These are phyloP conservation scores for Erebia palarica DNA, from an alignment of 2,888 invertebrate genomes.

Conservation along the genomic window DNA sequence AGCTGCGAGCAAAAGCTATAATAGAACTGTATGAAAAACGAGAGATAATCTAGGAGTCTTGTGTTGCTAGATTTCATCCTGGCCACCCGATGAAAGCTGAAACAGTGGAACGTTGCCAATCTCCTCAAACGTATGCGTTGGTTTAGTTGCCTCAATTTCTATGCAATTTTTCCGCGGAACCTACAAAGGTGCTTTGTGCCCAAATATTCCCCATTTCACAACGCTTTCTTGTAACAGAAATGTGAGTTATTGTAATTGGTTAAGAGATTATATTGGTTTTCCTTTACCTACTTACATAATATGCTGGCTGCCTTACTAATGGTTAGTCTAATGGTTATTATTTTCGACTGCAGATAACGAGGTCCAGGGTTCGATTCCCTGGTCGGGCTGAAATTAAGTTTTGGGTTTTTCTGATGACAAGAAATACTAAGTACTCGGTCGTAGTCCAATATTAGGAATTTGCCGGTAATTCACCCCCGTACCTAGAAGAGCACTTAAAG, in stretches of 20 bases:
- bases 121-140: conserved; percentile 33
- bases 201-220: conserved; percentile 29
- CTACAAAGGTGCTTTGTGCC: conserved; percentile 31
- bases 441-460: too few species aligned
- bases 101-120: conserved; percentile 67
- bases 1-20: too few species aligned
- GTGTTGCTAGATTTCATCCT: neutral
- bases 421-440: too few species aligned
- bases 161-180: conserved; percentile 35
- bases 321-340: too few species aligned
- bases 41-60: neutral
- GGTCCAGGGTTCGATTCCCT: too few species aligned
- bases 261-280: neutral
- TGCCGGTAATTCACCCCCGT: too few species aligned
- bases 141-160: conserved; percentile 36
- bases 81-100: conserved; percentile 44
- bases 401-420: too few species aligned
- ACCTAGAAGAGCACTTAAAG: too few species aligned
- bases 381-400: too few species aligned
- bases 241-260: conserved; percentile 24
- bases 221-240: conserved; percentile 4
- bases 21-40: too few species aligned
- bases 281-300: neutral
- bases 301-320: too few species aligned
- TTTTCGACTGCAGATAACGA: too few species aligned